phyloP scores from a whole-genome alignment of 2,888 invertebrate genomes.

The Chymomyza procnemis region DNA sequence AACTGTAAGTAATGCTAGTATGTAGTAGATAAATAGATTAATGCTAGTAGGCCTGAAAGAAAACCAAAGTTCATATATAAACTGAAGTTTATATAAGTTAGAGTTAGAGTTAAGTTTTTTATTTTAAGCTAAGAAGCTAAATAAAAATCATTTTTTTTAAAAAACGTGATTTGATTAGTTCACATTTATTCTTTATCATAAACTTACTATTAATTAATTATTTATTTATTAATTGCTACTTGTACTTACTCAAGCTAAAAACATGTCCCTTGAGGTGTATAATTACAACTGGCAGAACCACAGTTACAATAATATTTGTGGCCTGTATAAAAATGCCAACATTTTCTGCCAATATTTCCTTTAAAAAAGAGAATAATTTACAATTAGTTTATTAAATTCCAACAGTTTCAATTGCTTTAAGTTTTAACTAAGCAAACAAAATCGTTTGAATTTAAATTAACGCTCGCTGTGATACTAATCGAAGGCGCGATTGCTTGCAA shows the following conservation, averaged over 20 bases:
- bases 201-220: neutral
- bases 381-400: neutral
- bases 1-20: no score
- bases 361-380: constrained; percentile 55
- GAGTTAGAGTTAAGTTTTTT: no score
- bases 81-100: no score
- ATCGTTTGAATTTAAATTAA: neutral
- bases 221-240: neutral
- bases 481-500: neutral
- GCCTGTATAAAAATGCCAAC: constrained; percentile 87
- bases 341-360: constrained; percentile 86
- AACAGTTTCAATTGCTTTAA: no score
- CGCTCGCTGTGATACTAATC: neutral
- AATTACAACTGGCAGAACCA: constrained; percentile 88
- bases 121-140: no score
- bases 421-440: no score
- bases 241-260: constrained; percentile 85
- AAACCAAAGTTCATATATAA: no score
- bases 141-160: no score
- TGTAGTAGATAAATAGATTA: no score
- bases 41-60: no score
- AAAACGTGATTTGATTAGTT: no score
- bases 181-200: no score
- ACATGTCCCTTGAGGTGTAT: constrained; percentile 87
- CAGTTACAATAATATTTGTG: constrained; percentile 86